Conservation (phyloP, 2,797 vertebrate genomes). For the Alexandromys oeconomus region DNA sequence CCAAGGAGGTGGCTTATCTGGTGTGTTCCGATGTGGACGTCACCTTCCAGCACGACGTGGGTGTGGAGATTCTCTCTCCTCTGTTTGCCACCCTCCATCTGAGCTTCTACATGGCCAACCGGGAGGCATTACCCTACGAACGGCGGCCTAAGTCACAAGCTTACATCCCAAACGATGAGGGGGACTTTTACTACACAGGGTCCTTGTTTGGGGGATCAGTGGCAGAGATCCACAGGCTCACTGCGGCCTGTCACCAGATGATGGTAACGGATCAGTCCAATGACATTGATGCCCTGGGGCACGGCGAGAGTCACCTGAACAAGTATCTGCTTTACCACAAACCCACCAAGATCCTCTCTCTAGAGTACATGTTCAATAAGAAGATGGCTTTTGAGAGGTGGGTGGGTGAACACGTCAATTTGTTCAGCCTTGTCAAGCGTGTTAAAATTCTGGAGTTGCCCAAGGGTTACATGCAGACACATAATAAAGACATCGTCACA, state of each 20-base stretch:
- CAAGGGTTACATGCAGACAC: slow-evolving; percentile 82
- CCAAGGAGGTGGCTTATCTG: slow-evolving; percentile 64
- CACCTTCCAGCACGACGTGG: slow-evolving; percentile 80
- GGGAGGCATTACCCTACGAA: slow-evolving; percentile 83
- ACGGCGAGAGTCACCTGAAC: slow-evolving; percentile 90
- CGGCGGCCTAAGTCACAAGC: slow-evolving; percentile 81
- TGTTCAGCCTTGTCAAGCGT: slow-evolving; percentile 48
- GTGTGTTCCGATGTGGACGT: slow-evolving; percentile 80
- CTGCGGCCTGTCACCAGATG: slow-evolving; percentile 83
- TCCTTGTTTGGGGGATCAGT: slow-evolving; percentile 87
- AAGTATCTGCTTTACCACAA: slow-evolving; percentile 89
- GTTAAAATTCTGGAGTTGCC: slow-evolving; percentile 79
- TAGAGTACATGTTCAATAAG: slow-evolving; percentile 87
- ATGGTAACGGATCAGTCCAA: slow-evolving; percentile 83
- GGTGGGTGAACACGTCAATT: accelerated
- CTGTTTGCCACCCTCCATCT: slow-evolving; percentile 87
- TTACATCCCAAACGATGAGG: slow-evolving; percentile 81
- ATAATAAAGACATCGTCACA: background rate
- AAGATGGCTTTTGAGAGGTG: too few relatives aligned
- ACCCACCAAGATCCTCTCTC: slow-evolving; percentile 88
- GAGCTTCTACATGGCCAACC: slow-evolving; percentile 66
- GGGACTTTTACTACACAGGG: slow-evolving; percentile 89
- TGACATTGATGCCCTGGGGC: slow-evolving; percentile 87
- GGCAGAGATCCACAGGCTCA: slow-evolving; percentile 83
- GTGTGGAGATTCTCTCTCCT: slow-evolving; percentile 85